Evolutionary conservation across 2,113 vertebrate species (phyloP).

Genomic region (Rhynchomys soricoides): DNA sequence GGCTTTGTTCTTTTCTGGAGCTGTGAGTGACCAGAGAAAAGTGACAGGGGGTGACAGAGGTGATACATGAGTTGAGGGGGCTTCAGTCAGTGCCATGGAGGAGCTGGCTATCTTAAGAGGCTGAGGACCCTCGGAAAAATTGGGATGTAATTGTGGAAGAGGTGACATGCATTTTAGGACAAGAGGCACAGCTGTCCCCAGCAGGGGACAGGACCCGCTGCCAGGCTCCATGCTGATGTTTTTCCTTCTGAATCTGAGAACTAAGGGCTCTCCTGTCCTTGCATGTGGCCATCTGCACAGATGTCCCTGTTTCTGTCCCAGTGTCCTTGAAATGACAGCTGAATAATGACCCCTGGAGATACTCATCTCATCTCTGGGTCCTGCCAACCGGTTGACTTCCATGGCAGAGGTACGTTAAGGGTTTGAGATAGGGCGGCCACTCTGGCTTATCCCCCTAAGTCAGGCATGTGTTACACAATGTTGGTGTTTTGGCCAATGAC

Average conservation of each 20-base stretch:
- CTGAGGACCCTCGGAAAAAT: background rate
- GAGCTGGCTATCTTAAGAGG: background rate
- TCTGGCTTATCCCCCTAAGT: background rate
- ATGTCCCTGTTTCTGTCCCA: background rate
- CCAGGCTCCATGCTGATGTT: background rate
- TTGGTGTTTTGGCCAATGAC: background rate
- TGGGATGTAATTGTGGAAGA: background rate
- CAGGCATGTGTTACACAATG: background rate
- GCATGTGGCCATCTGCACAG: background rate
- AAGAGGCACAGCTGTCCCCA: background rate
- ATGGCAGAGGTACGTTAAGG: background rate
- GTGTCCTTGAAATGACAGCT: background rate
- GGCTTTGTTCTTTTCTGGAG: background rate
- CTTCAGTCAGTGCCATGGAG: background rate
- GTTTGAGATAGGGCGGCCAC: too few species aligned
- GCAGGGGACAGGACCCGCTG: background rate
- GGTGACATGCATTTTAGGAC: background rate
- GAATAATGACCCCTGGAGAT: background rate
- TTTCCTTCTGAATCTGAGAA: background rate
- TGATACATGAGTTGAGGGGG: background rate
- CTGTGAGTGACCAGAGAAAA: background rate
- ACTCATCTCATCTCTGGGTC: background rate
- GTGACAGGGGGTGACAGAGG: background rate
- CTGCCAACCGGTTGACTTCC: background rate
- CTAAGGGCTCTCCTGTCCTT: background rate